Conservation (phyloP, 2,797 vertebrate genomes). For the Accipiter badius region DNA sequence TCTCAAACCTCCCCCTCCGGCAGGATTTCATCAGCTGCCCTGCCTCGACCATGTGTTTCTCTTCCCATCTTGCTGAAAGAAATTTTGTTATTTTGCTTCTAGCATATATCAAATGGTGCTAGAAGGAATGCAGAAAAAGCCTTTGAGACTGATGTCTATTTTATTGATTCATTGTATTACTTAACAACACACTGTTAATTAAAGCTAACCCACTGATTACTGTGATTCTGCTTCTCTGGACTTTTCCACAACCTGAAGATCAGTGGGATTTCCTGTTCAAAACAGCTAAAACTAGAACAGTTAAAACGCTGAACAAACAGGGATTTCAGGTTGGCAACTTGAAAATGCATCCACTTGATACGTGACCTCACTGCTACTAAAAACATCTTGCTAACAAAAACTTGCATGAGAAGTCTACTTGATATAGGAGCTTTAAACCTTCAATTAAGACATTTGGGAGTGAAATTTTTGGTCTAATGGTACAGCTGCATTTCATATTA, state of each 20-base stretch:
- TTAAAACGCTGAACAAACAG: not conserved
- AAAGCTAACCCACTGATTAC: not conserved
- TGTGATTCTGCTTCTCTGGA: not conserved
- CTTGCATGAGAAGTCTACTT: not conserved
- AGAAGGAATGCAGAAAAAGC: not conserved
- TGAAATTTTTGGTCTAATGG: not conserved
- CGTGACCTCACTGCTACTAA: not conserved
- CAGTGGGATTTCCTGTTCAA: not conserved
- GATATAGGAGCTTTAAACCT: not conserved
- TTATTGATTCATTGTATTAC: not conserved
- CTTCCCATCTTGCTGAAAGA: conserved; percentile 2
- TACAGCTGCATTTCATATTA: not conserved
- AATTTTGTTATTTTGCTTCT: not conserved
- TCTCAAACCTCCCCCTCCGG: not conserved
- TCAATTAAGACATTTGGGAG: not conserved
- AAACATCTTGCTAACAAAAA: not conserved
- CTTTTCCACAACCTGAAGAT: not conserved
- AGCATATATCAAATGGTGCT: not conserved
- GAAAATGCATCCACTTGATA: not conserved
- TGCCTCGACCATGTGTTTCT: not conserved
- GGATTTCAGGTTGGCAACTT: not conserved
- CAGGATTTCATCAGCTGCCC: conserved; percentile 22
- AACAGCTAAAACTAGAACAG: not conserved
- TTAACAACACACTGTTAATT: not conserved
- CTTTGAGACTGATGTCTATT: not conserved